A percentile compares a stretch with the other conserved stretches of the same genome.
Evolutionary conservation across 2,888 invertebrate species (phyloP).

Genomic region (Bellardia pandia): DNA sequence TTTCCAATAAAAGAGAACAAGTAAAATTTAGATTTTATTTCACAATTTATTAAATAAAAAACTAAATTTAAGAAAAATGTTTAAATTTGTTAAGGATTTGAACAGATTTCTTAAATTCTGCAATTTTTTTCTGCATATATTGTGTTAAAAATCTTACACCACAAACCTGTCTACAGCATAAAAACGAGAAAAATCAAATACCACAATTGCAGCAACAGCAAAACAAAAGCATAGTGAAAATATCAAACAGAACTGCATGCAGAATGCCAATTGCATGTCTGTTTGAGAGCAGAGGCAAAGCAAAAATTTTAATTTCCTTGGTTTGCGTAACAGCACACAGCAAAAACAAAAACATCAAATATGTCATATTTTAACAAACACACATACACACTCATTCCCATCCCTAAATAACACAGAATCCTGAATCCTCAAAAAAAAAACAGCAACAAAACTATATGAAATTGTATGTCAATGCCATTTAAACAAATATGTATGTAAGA

Average conservation of each 20-base stretch:
- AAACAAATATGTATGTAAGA: slow-evolving; percentile 20
- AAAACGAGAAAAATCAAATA: neutral
- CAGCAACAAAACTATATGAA: neutral
- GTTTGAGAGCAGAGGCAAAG: neutral
- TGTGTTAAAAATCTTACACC: neutral
- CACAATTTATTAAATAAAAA: too few species aligned
- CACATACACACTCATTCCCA: neutral
- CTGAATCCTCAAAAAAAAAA: neutral
- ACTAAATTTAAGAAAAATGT: too few species aligned
- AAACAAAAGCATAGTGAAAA: slow-evolving; percentile 26
- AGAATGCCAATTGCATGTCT: slow-evolving; percentile 13
- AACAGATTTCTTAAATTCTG: too few species aligned
- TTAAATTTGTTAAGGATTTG: neutral
- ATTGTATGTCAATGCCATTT: slow-evolving; percentile 62
- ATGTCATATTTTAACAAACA: slow-evolving; percentile 52
- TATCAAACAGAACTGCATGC: neutral
- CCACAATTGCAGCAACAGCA: slow-evolving; percentile 3
- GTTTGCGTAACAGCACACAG: slow-evolving; percentile 9
- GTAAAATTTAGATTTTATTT: too few species aligned
- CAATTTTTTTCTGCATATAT: neutral
- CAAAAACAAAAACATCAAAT: slow-evolving; percentile 42
- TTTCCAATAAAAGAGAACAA: too few species aligned
- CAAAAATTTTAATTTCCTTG: slow-evolving; percentile 53
- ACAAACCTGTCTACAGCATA: neutral
- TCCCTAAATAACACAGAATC: neutral